Evolutionary conservation across 2,113 vertebrate species (phyloP), one percentile per base, ranked within the genome.

Genomic region (Acanthochromis polyacanthus): DNA sequence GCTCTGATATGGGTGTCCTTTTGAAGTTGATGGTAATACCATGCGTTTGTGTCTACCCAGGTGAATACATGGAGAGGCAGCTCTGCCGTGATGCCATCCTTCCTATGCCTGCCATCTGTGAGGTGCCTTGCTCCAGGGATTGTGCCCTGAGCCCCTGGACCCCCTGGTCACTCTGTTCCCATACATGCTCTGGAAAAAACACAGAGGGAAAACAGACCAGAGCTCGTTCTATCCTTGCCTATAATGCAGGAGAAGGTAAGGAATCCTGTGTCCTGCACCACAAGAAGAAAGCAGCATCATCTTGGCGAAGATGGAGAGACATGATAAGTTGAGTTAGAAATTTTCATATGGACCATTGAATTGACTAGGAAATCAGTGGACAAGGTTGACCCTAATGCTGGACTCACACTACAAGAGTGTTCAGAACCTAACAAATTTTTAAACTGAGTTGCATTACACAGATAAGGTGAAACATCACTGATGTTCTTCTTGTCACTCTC

Each of bases 101-200:
- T 73, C 98, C 98, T 3, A 96, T 98, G 82, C 98, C 98, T 0
- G 94, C 94, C 15, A 93, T 93, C 75, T 99, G 98, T 0, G 96
- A 99, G 16, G 96, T 96, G 57, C 96, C 98, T 0, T 99, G 98
- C 90, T 95, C 97, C 0, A 97, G 95, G 90, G 97, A 99, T 92
- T 99, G 98, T 60, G 96, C 96, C 32, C 96, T 99, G 74, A 99
- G 96, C 88, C 65, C 84, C 58, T 99, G 98, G 98, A 97, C 96
- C 0, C 0, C 88, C 0, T 99, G 98, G 98, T 96, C 96, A 8
- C 96, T 95, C 73, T 99, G 98, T 86, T 99, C 98, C 0, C 96
- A 99, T 82, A 99, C 98, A 88, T 99, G 98, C 94, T 99, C 98
- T 0, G 96, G 98, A 2, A 99, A 99, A 91, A 98, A 96, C 86